These are phyloP conservation scores for Lerista edwardsae DNA, from an alignment of 2,797 vertebrate genomes.

Conservation along the genomic window DNA sequence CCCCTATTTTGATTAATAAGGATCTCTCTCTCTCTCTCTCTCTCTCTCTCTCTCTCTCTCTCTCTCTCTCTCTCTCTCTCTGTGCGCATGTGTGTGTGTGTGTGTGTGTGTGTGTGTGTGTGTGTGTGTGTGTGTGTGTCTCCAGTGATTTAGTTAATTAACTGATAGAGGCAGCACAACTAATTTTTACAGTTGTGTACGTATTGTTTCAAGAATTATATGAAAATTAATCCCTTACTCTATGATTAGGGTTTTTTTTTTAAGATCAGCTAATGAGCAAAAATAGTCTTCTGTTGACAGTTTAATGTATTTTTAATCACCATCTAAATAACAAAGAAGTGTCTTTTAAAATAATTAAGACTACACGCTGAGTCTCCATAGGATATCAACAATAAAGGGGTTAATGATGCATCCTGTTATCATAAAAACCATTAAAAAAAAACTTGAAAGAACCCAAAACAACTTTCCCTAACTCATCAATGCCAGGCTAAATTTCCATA, in stretches of 20 bases:
- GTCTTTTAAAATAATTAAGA: slow-evolving; percentile 87
- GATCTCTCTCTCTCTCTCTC: slow-evolving; percentile 65
- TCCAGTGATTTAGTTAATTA: slow-evolving; percentile 80
- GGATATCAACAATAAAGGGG: slow-evolving; percentile 85
- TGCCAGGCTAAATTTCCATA: slow-evolving; percentile 73
- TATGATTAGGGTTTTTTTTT: slow-evolving; percentile 77
- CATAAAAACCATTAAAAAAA: slow-evolving; percentile 76
- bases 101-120: too few relatives aligned
- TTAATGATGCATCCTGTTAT: slow-evolving; percentile 84
- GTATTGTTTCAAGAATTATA: slow-evolving; percentile 84
- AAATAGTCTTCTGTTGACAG: slow-evolving; percentile 79
- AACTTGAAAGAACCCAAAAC: slow-evolving; percentile 69
- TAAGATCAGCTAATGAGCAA: slow-evolving; percentile 80
- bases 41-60: too few relatives aligned
- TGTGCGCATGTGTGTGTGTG: too few relatives aligned
- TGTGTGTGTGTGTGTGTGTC: too few relatives aligned
- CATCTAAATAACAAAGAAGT: slow-evolving; percentile 84
- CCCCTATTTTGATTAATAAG: slow-evolving; percentile 74
- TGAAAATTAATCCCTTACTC: slow-evolving; percentile 82
- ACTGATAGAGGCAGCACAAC: slow-evolving; percentile 77
- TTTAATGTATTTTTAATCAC: slow-evolving; percentile 87
- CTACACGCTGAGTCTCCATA: slow-evolving; percentile 82
- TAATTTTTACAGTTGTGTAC: slow-evolving; percentile 78
- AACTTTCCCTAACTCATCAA: slow-evolving; percentile 76
- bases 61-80: too few relatives aligned